These are phyloP conservation scores for Dasyprocta punctata DNA, from an alignment of 2,113 vertebrate species.

Conservation along the genomic window DNA sequence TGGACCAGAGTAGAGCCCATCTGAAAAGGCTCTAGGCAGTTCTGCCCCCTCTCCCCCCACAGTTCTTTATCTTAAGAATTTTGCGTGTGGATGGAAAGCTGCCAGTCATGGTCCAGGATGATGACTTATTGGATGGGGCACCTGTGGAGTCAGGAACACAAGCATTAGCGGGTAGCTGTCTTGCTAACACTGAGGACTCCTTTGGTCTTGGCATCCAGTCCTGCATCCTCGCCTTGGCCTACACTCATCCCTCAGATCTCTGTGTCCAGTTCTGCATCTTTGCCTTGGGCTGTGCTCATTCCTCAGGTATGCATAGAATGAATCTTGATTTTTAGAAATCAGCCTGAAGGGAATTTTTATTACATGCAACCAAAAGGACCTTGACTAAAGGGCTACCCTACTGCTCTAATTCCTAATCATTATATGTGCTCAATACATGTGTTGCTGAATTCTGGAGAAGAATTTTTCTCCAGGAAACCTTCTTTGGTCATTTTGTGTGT, in stretches of 20 bases:
- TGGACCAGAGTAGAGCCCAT: background rate
- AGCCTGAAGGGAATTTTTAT: background rate
- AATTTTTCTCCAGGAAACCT: background rate
- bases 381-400: background rate
- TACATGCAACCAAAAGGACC: background rate
- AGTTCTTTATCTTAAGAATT: background rate
- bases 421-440: background rate
- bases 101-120: background rate
- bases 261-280: background rate
- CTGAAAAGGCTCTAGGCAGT: background rate
- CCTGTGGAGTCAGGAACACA: background rate
- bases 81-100: background rate
- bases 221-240: background rate
- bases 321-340: background rate
- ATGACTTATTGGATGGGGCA: background rate
- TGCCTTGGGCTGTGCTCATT: background rate
- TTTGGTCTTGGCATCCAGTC: background rate
- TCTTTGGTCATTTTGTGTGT: background rate
- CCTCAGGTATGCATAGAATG: background rate
- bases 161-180: background rate
- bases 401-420: background rate
- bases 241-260: background rate
- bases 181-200: background rate
- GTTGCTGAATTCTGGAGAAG: background rate
- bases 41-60: background rate